These are phyloP conservation scores for Tenthredo mesomela DNA, from an alignment of 2,888 invertebrate genomes.

Conservation along the genomic window DNA sequence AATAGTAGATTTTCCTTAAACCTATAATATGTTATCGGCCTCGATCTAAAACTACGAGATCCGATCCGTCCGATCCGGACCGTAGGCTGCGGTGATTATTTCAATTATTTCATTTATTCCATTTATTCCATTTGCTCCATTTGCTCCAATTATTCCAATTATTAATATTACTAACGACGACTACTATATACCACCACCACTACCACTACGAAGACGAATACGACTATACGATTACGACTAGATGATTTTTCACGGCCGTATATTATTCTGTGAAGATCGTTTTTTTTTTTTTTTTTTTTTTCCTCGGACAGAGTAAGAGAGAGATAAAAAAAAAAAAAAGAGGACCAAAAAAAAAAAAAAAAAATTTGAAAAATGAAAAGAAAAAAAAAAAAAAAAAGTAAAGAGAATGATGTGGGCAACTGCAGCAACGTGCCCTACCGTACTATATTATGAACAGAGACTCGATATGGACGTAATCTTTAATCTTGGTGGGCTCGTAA, in stretches of 20 bases:
- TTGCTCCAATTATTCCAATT: slow-evolving; percentile 53
- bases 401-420: not conserved
- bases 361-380: not conserved
- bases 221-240: not conserved
- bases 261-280: not conserved
- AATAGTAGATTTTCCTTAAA: not conserved
- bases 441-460: not conserved
- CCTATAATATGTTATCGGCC: slow-evolving; percentile 7
- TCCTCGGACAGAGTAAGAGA: not conserved
- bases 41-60: not conserved
- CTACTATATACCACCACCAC: not conserved
- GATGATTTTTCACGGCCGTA: slow-evolving; percentile 34
- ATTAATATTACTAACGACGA: slow-evolving; percentile 48
- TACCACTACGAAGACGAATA: not conserved
- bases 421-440: not conserved
- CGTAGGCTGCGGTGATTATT: slow-evolving; percentile 25
- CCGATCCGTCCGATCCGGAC: slow-evolving; percentile 13
- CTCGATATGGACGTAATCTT: not conserved
- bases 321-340: not conserved
- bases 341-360: not conserved
- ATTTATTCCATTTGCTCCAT: slow-evolving; percentile 50
- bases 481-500: slow-evolving; percentile 26
- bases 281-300: not conserved
- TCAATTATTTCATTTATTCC: slow-evolving; percentile 51
- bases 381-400: not conserved